phyloP scores from a whole-genome alignment of 2,797 vertebrate genomes.

The Furcifer pardalis region DNA sequence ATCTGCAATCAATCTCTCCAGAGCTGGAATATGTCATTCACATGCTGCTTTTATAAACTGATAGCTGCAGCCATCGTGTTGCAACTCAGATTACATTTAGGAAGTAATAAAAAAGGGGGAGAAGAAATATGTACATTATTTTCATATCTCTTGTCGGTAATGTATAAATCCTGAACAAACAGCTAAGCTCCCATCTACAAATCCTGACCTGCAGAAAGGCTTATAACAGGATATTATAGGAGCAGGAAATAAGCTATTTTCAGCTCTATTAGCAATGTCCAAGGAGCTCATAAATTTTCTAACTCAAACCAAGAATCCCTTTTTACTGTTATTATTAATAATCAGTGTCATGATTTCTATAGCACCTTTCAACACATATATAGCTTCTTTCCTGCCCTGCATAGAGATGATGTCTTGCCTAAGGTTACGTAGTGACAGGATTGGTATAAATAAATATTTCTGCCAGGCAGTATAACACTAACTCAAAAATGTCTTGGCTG shows the following conservation, averaged over 20 bases:
- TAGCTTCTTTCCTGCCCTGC: not conserved
- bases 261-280: slow-evolving; percentile 22
- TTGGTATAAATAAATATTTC: not conserved
- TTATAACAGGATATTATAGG: slow-evolving; percentile 47
- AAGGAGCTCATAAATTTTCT: slow-evolving; percentile 29
- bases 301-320: slow-evolving; percentile 1
- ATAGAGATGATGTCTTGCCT: not conserved
- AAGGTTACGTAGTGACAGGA: not conserved
- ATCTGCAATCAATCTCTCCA: slow-evolving; percentile 63
- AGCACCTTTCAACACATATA: slow-evolving; percentile 8
- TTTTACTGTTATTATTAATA: slow-evolving; percentile 28
- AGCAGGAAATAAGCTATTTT: slow-evolving; percentile 29
- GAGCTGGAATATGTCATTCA: slow-evolving; percentile 50
- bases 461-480: not conserved
- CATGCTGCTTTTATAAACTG: slow-evolving; percentile 41
- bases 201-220: slow-evolving; percentile 36
- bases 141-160: slow-evolving; percentile 51
- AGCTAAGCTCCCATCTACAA: slow-evolving; percentile 31
- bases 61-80: slow-evolving; percentile 41
- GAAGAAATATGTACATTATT: slow-evolving; percentile 50
- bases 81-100: slow-evolving; percentile 49
- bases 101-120: slow-evolving; percentile 56
- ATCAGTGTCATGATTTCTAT: slow-evolving; percentile 20
- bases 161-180: slow-evolving; percentile 52
- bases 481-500: too few species aligned